Percentiles rank a stretch among this genome's conserved stretches.
These are phyloP conservation scores for Galerucella nymphaeae DNA, from an alignment of 2,888 invertebrate genomes.

Conservation along the genomic window DNA sequence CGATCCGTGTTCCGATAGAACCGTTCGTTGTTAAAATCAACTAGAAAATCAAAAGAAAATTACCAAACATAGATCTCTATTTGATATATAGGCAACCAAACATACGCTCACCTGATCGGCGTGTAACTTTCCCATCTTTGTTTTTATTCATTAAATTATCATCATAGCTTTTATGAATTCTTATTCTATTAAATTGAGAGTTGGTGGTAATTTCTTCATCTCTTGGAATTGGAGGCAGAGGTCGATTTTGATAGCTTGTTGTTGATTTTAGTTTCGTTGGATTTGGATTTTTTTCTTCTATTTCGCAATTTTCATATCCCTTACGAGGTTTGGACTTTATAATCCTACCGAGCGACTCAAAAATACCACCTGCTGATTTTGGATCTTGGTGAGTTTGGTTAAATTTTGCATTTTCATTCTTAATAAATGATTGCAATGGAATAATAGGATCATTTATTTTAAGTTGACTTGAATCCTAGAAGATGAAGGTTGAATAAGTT, in stretches of 20 bases:
- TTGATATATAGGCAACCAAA: too few species aligned
- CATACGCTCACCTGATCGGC: neutral
- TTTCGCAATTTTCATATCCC: slow-evolving; percentile 19
- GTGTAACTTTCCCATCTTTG: neutral
- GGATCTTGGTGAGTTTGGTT: neutral
- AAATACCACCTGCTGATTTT: neutral
- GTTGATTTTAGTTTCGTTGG: neutral
- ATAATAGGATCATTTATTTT: too few species aligned
- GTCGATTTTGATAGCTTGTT: slow-evolving; percentile 9
- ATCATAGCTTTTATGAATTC: neutral
- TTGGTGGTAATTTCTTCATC: neutral
- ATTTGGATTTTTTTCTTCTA: neutral
- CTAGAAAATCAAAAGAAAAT: slow-evolving; percentile 41
- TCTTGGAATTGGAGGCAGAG: slow-evolving; percentile 14
- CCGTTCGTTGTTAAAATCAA: slow-evolving; percentile 46
- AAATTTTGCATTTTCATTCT: neutral
- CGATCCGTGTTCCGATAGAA: slow-evolving; percentile 51
- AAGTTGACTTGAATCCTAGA: too few species aligned
- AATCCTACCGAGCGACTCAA: neutral
- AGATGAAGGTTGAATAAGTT: too few species aligned
- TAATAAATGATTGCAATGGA: too few species aligned
- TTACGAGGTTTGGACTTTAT: neutral
- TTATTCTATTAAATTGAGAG: neutral
- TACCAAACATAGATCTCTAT: neutral
- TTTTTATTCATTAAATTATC: neutral